Base-by-base conservation (phyloP, 2,888 invertebrate genomes). In the Tridacna gigas region DNA sequence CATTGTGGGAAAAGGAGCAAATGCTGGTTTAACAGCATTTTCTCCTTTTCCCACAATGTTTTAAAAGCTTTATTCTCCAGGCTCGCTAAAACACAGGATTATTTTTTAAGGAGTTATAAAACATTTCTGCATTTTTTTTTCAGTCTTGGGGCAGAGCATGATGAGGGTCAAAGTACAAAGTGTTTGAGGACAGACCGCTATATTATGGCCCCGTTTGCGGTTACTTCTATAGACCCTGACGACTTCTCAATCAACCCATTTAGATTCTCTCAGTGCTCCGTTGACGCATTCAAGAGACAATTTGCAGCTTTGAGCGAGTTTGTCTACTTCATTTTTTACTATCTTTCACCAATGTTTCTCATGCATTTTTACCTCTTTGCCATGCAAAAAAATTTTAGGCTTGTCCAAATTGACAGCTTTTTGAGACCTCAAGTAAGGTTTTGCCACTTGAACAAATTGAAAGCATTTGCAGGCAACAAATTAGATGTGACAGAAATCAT, bases 91-190 rank as follows among this genome's bases (percentile, higher is more conserved):
- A 37, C 37, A 37, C 7, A 7, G 37, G 37, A 37, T 37, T 37
- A 37, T 37, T 2, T 37, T 56, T 5, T 56, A 56, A 9, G 3
- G 37, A 37, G 37, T 37, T 4, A 37, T 4, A 37, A 9, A 56
- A 20, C 15, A 56, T 5, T 20, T 56, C 56, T 20, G 20, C 56
- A 56, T 56, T 56, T 20, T 56, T 51, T 51, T 66, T 25, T 28
- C 66, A 66, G 66, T 18, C 28, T 66, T 9, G 66, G 66, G 12
- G 66, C 66, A 15, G 11, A 28, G 7, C 66, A 66, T 66, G 66
- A 66, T 28, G 11, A 13, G 1, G 28, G 28, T 18, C 26, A 66
- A 26, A 66, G 28, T 66, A 18, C 66, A 15, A 28, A 26, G 9
- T 66, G 66, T 66, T 26, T 26, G 18, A 66, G 26, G 18, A 11